Evolutionary conservation across 1,140 invertebrate genomes (phyloP), one percentile per base, ranked within the genome.

Genomic region (Globodera ellingtonae): DNA sequence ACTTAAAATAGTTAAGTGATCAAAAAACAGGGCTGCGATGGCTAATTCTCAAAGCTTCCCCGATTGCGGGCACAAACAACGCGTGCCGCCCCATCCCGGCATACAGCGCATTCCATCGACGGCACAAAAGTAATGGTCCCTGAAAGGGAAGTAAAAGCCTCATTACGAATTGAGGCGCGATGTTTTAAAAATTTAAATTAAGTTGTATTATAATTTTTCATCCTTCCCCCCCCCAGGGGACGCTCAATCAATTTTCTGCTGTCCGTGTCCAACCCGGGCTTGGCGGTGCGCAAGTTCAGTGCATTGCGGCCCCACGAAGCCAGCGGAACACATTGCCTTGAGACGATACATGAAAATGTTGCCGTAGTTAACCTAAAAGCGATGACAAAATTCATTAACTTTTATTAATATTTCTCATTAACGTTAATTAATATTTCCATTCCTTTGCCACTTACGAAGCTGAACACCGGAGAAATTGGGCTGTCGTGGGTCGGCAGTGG

Each of bases 51-150:
- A 7, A 67, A 67, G 6, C 7, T 6, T 21, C 24, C 24, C n/a
- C 72, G 59, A 79, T 13, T 80, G 52, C 21, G 78, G 78, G 48
- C n/a, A 75, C 18, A 21, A 8, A 59, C 78, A 79, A 0, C 48
- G 46, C 15, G 71, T 66, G 24, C 78, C 78, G 13, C 24, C 24
- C 70, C 67, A 79, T 8, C 78, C 78, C 15, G 24, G 35, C 13
- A 78, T 2, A 75, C 78, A 79, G 10, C 50, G 52, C 67, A 79
- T 78, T n/a, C 76, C 76, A 4, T 75, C 66, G 66, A 6, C 44
- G 4, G 24, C 10, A 71, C 76, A 78, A 18, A 52, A 10, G 48
- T 78, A 78, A 50, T 78, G 24, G 76, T 78, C 76, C 3, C 69
- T 75, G 76, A 74, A 74, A 24, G 24, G 24, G 24, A 24, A 1